phyloP scores from a whole-genome alignment of 2,888 invertebrate species.

The Melieria picta region DNA sequence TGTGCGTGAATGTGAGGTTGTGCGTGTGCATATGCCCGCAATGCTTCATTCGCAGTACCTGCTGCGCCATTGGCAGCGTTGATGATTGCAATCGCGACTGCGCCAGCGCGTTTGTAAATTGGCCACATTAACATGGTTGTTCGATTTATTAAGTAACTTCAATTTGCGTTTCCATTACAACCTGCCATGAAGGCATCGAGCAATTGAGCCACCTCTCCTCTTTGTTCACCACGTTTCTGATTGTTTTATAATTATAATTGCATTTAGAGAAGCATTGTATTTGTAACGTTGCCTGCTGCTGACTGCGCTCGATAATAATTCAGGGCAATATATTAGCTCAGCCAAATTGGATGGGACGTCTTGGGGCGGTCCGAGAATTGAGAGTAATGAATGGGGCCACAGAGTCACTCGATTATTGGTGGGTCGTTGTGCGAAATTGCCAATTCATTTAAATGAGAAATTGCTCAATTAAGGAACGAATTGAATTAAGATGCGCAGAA shows the following conservation, averaged over 20 bases:
- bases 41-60: no score
- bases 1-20: conserved; percentile 51
- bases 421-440: conserved; percentile 58
- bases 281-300: conserved; percentile 34
- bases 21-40: conserved; percentile 44
- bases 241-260: conserved; percentile 65
- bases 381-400: not conserved
- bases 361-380: not conserved
- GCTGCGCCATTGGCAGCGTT: not conserved
- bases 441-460: conserved; percentile 65
- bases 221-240: conserved; percentile 38
- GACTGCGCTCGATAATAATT: conserved; percentile 42
- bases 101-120: conserved; percentile 57
- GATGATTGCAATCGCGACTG: conserved; percentile 45
- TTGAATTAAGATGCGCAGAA: conserved; percentile 26
- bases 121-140: conserved; percentile 64
- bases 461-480: conserved; percentile 61
- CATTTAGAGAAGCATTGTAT: conserved; percentile 50
- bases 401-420: conserved; percentile 31
- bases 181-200: conserved; percentile 13
- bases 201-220: conserved; percentile 10
- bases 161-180: conserved; percentile 61
- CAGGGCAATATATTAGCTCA: conserved; percentile 45
- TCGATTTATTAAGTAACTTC: conserved; percentile 65
- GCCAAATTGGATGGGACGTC: conserved; percentile 38